Percentiles rank a stretch among this genome's conserved stretches.
Evolutionary conservation across 1,140 invertebrate species (phyloP).

Genomic region (Cydia fagiglandana): DNA sequence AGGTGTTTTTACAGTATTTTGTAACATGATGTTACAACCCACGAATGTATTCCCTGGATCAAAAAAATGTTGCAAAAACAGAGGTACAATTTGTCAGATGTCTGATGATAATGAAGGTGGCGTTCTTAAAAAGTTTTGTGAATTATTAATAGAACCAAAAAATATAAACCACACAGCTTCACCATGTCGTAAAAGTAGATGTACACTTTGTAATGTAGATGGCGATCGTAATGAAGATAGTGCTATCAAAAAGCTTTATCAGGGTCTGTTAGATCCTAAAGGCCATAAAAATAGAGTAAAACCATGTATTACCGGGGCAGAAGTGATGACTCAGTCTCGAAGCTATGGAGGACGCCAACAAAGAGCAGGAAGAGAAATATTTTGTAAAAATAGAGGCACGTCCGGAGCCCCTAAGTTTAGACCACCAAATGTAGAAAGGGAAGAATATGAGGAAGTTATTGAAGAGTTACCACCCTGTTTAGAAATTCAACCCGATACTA

Average conservation of each 20-base stretch:
- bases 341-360: not conserved
- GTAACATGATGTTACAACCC: slow-evolving; percentile 5
- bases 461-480: not conserved
- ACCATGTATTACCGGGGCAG: not conserved
- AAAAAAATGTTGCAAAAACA: slow-evolving; percentile 1
- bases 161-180: not conserved
- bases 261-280: not conserved
- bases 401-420: not conserved
- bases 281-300: not conserved
- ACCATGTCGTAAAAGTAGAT: not conserved
- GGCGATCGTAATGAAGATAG: not conserved
- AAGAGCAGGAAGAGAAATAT: slow-evolving; percentile 1
- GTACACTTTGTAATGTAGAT: no score
- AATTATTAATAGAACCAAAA: not conserved
- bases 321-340: not conserved
- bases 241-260: not conserved
- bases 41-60: not conserved
- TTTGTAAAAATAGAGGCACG: not conserved
- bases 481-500: not conserved
- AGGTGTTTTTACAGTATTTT: not conserved
- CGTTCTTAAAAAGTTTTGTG: not conserved
- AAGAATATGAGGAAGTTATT: slow-evolving; percentile 5
- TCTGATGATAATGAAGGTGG: slow-evolving; percentile 3
- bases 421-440: not conserved
- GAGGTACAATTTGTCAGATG: not conserved